These are phyloP conservation scores for Myotis brandtii DNA, from an alignment of 2,113 vertebrate genomes.

Conservation along the genomic window DNA sequence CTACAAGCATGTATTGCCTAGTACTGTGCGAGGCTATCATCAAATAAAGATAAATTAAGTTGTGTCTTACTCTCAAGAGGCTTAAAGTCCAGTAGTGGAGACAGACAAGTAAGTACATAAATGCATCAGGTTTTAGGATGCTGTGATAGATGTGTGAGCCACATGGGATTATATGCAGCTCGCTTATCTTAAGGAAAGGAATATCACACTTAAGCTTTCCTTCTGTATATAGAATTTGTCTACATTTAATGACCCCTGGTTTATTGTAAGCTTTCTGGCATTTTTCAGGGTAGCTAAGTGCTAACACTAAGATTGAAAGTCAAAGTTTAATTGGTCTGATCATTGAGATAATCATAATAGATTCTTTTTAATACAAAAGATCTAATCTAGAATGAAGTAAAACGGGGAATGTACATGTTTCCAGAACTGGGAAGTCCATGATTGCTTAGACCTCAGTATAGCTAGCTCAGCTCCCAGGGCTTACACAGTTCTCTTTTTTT, in stretches of 20 bases:
- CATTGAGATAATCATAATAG: constrained; percentile 19
- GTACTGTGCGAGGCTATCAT: not conserved
- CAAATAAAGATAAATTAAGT: not conserved
- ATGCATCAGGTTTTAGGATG: not conserved
- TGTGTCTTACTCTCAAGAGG: not conserved
- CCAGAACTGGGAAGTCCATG: not conserved
- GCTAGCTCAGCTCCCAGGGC: not conserved
- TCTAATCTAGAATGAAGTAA: not conserved
- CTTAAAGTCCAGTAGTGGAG: not conserved
- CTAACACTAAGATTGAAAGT: not conserved
- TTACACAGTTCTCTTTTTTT: not conserved
- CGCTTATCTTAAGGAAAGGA: not conserved
- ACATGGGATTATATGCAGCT: not conserved
- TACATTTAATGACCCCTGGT: not conserved
- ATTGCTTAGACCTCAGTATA: not conserved
- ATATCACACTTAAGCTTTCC: not conserved
- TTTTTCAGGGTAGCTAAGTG: not conserved
- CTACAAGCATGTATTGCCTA: not conserved
- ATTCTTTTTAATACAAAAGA: not conserved
- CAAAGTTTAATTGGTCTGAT: not conserved
- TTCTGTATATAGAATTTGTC: not conserved
- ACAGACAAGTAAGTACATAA: not conserved
- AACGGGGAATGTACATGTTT: not conserved
- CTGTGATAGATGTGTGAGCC: rapidly evolving
- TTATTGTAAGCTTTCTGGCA: constrained; percentile 36